A percentile compares a stretch with the other conserved stretches of the same genome.
These are phyloP conservation scores for Elanus axillaris DNA, from an alignment of 2,113 vertebrate species.

Conservation along the genomic window DNA sequence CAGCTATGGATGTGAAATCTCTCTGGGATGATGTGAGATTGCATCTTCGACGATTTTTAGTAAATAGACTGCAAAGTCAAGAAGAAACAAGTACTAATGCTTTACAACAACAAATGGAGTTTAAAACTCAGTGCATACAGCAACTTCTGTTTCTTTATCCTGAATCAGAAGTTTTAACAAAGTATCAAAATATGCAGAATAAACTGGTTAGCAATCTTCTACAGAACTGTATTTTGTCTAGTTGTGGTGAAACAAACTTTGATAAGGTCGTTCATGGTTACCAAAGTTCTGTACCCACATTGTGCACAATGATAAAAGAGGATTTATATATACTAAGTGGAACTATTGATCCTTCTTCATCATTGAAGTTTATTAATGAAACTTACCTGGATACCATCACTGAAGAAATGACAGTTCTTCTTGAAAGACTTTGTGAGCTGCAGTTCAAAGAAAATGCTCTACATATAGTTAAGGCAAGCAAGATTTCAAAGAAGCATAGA, in stretches of 20 bases:
- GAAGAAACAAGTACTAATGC: conserved; percentile 37
- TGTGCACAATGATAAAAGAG: conserved; percentile 81
- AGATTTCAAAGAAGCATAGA: conserved; percentile 78
- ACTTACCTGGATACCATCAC: conserved; percentile 83
- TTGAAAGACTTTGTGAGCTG: conserved; percentile 83
- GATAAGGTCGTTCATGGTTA: conserved; percentile 74
- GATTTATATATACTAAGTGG: conserved; percentile 81
- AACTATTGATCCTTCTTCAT: conserved; percentile 73
- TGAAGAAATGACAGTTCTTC: conserved; percentile 78
- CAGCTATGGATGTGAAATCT: conserved; percentile 79
- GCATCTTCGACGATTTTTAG: conserved; percentile 83
- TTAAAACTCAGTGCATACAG: conserved; percentile 79
- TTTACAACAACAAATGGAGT: conserved; percentile 57
- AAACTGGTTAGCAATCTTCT: conserved; percentile 77
- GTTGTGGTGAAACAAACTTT: conserved; percentile 79
- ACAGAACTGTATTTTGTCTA: conserved; percentile 70
- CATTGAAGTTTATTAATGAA: conserved; percentile 84
- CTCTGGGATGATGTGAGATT: conserved; percentile 87
- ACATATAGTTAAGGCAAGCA: conserved; percentile 73
- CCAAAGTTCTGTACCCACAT: conserved; percentile 66
- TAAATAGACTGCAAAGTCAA: conserved; percentile 74
- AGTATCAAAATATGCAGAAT: conserved; percentile 82
- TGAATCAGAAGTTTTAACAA: conserved; percentile 82
- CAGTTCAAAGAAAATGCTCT: conserved; percentile 82
- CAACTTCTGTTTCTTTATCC: conserved; percentile 88